Percentiles rank a stretch among this genome's conserved stretches.
phyloP scores from a whole-genome alignment of 2,888 invertebrate species.

The Entomobrya multifasciata region DNA sequence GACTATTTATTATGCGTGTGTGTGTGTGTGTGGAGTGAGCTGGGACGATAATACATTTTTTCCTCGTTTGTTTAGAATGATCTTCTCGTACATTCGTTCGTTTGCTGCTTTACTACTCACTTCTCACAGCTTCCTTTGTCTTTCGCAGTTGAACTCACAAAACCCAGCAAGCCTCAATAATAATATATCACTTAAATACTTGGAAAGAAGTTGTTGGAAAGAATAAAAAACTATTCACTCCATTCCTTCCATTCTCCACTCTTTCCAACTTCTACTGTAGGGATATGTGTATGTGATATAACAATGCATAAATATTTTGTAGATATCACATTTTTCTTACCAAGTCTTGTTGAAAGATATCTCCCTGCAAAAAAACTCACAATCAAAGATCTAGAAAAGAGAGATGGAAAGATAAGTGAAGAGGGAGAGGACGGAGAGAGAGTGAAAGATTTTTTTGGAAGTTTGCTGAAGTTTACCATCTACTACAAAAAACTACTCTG shows the following conservation, averaged over 20 bases:
- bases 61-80: background rate
- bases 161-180: slow-evolving; percentile 44
- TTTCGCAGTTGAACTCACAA: slow-evolving; percentile 20
- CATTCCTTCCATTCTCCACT: background rate
- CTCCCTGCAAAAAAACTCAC: background rate
- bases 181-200: slow-evolving; percentile 50
- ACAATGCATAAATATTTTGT: background rate
- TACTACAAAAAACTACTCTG: background rate
- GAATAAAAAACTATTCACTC: background rate
- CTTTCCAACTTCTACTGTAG: background rate
- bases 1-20: slow-evolving; percentile 55
- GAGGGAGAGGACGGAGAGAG: too few species aligned
- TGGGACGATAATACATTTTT: background rate
- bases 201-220: too few species aligned
- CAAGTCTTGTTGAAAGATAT: slow-evolving; percentile 35
- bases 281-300: slow-evolving; percentile 1
- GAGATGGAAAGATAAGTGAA: too few species aligned
- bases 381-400: slow-evolving; percentile 4
- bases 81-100: background rate
- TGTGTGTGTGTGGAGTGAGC: slow-evolving; percentile 26
- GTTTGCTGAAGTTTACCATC: background rate
- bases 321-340: slow-evolving; percentile 39
- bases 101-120: background rate
- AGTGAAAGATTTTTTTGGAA: background rate
- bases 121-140: slow-evolving; percentile 38